phyloP scores from a whole-genome alignment of 2,797 vertebrate genomes.

The Manis pentadactyla region DNA sequence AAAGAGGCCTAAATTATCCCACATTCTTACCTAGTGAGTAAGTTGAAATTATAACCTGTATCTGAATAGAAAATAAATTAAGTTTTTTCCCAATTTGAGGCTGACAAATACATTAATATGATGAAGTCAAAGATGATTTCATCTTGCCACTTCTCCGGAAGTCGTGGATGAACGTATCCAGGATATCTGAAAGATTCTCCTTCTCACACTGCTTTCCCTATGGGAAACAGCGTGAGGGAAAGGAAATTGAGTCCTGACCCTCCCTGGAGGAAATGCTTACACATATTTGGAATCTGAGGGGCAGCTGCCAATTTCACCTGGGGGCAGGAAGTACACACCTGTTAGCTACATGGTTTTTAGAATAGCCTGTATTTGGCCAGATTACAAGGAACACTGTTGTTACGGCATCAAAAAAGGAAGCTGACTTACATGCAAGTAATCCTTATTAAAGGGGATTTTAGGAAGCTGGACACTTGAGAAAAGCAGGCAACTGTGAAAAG shows the following conservation, averaged over 20 bases:
- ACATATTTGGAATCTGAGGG: constrained; percentile 43
- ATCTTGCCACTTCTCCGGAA: background rate
- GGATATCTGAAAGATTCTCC: background rate
- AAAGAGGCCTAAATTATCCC: background rate
- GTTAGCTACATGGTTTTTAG: constrained; percentile 53
- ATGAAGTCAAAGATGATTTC: background rate
- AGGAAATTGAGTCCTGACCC: background rate
- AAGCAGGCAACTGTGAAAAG: constrained; percentile 73
- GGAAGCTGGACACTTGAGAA: constrained; percentile 71
- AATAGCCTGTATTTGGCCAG: constrained; percentile 53
- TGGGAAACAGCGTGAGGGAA: background rate
- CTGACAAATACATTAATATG: background rate
- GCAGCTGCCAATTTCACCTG: constrained; percentile 38
- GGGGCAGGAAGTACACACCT: constrained; percentile 53
- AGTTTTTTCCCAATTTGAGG: background rate
- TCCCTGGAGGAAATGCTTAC: background rate
- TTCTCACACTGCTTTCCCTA: background rate
- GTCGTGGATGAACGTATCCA: background rate
- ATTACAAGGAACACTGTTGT: constrained; percentile 67
- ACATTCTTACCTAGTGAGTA: background rate
- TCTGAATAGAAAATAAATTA: background rate
- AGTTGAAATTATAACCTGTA: constrained; percentile 48
- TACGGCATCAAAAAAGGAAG: constrained; percentile 66
- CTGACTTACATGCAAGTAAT: constrained; percentile 61
- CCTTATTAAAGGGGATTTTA: constrained; percentile 69